Conservation (phyloP, 1,140 invertebrate species). For the Drosophila pruinosa region DNA sequence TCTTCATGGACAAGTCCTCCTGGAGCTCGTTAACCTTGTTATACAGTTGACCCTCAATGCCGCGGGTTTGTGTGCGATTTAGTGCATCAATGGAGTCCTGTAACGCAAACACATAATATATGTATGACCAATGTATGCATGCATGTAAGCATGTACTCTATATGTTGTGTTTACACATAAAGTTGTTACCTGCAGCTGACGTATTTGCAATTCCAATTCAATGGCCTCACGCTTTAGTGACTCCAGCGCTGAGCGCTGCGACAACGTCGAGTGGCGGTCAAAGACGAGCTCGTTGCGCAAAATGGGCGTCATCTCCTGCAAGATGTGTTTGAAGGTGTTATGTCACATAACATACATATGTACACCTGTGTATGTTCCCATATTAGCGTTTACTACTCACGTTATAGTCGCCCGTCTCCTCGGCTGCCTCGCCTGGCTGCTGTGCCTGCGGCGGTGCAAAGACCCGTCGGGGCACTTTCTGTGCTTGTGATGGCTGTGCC, state of each 20-base stretch:
- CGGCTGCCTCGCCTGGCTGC: constrained; percentile 71
- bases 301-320: constrained; percentile 86
- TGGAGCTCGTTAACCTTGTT: constrained; percentile 97
- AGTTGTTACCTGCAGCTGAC: constrained; percentile 86
- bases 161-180: neutral
- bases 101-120: neutral
- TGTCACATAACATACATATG: neutral
- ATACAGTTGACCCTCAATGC: constrained; percentile 91
- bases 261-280: constrained; percentile 89
- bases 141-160: neutral
- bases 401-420: constrained; percentile 73
- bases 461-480: constrained; percentile 85
- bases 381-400: constrained; percentile 53
- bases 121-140: neutral
- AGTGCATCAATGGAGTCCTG: constrained; percentile 93
- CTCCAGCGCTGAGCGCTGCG: constrained; percentile 89
- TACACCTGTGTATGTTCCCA: neutral
- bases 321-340: neutral
- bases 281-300: constrained; percentile 93
- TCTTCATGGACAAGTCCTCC: constrained; percentile 97
- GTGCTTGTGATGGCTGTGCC: constrained; percentile 85
- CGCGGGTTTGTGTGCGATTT: constrained; percentile 93
- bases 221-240: constrained; percentile 91
- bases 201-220: constrained; percentile 92
- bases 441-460: constrained; percentile 88